phyloP scores from a whole-genome alignment of 2,888 invertebrate genomes.

The Aphodius sticticus region DNA sequence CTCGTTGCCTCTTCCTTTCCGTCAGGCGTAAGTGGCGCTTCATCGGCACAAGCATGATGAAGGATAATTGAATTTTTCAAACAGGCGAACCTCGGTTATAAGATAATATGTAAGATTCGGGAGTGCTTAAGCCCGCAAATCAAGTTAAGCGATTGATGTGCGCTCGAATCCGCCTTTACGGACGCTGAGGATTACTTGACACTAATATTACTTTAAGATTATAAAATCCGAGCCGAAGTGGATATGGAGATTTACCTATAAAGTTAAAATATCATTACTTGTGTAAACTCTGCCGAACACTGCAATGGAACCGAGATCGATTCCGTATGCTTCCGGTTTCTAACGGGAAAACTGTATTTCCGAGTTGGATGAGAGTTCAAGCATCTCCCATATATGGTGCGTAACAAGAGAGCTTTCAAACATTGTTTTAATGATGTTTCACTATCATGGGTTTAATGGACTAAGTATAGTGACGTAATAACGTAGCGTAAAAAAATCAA shows the following conservation, averaged over 20 bases:
- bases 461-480: no score
- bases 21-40: background rate
- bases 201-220: constrained; percentile 46
- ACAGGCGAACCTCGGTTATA: background rate
- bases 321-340: background rate
- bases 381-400: no score
- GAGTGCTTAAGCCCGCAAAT: background rate
- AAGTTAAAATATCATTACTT: constrained; percentile 49
- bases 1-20: no score
- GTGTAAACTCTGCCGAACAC: constrained; percentile 31
- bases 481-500: no score
- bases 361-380: no score
- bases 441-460: no score
- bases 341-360: background rate
- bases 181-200: constrained; percentile 17
- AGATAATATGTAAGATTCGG: background rate
- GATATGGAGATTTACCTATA: constrained; percentile 48
- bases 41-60: background rate
- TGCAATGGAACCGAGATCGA: constrained; percentile 30
- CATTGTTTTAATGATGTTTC: no score
- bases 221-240: constrained; percentile 47
- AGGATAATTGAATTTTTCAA: background rate
- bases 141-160: constrained; percentile 10
- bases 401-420: no score
- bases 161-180: background rate